phyloP scores from a whole-genome alignment of 2,797 vertebrate genomes.

The Dendrocincla tyrannina region DNA sequence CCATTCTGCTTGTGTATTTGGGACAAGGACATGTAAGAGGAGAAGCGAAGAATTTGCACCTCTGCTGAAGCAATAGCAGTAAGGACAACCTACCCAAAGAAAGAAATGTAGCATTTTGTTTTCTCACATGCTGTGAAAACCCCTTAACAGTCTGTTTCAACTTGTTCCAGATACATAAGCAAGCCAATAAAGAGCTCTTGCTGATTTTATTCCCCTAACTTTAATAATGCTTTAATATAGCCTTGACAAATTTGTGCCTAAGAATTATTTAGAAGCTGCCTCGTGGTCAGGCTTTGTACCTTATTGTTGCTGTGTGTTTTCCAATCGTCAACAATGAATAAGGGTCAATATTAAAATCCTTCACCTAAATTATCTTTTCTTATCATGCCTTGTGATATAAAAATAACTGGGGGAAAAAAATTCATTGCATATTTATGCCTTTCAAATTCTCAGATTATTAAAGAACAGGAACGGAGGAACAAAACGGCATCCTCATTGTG shows the following conservation, averaged over 20 bases:
- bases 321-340: neutral
- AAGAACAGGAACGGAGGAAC: neutral
- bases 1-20: neutral
- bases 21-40: neutral
- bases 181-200: neutral
- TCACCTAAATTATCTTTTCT: slow-evolving; percentile 5
- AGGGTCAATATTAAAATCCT: slow-evolving; percentile 3
- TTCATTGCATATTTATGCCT: slow-evolving; percentile 30
- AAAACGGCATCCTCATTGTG: neutral
- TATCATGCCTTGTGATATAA: neutral
- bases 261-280: slow-evolving; percentile 54
- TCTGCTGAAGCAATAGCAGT: neutral
- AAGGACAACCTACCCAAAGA: neutral
- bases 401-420: neutral
- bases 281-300: slow-evolving; percentile 13
- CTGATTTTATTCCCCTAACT: slow-evolving; percentile 10
- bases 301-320: neutral
- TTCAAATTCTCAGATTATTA: slow-evolving; percentile 38
- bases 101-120: neutral
- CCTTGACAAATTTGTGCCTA: neutral
- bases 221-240: slow-evolving; percentile 30
- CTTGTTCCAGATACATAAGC: slow-evolving; percentile 21
- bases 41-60: neutral
- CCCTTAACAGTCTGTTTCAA: neutral
- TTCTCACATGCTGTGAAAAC: neutral